phyloP scores from a whole-genome alignment of 1,140 invertebrate species.

The Dryas iulia region DNA sequence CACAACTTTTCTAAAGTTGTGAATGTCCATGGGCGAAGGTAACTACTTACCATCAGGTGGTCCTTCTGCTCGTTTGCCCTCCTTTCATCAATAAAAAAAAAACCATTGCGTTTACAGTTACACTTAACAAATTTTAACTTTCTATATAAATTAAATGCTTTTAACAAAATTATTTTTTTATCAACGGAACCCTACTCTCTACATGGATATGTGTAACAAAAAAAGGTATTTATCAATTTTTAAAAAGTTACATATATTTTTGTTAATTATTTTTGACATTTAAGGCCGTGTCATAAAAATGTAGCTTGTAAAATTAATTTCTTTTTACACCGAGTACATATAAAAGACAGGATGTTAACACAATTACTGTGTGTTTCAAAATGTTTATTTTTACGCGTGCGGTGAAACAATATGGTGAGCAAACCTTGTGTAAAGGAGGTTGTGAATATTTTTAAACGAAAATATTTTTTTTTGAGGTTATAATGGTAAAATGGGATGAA shows the following conservation, averaged over 20 bases:
- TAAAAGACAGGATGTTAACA: background rate
- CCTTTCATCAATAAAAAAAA: too few relatives aligned
- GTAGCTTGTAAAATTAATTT: background rate
- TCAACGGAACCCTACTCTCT: background rate
- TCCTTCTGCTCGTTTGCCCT: too few relatives aligned
- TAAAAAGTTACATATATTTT: background rate
- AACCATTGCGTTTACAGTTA: too few relatives aligned
- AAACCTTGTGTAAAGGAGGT: background rate
- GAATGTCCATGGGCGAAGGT: too few relatives aligned
- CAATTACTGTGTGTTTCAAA: background rate
- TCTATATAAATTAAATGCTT: too few relatives aligned
- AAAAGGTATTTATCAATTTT: background rate
- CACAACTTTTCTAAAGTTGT: too few relatives aligned
- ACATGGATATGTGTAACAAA: background rate
- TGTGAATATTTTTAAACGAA: background rate
- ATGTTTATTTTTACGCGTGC: background rate
- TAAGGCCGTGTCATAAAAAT: background rate
- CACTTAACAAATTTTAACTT: too few relatives aligned
- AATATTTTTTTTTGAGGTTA: background rate
- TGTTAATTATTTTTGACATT: background rate
- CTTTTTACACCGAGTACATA: background rate
- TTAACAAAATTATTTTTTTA: too few relatives aligned
- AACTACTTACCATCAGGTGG: too few relatives aligned
- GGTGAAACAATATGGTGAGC: background rate
- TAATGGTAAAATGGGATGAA: too few relatives aligned